These are phyloP conservation scores for Hirundo rustica DNA, from an alignment of 2,797 vertebrate genomes.

Conservation along the genomic window DNA sequence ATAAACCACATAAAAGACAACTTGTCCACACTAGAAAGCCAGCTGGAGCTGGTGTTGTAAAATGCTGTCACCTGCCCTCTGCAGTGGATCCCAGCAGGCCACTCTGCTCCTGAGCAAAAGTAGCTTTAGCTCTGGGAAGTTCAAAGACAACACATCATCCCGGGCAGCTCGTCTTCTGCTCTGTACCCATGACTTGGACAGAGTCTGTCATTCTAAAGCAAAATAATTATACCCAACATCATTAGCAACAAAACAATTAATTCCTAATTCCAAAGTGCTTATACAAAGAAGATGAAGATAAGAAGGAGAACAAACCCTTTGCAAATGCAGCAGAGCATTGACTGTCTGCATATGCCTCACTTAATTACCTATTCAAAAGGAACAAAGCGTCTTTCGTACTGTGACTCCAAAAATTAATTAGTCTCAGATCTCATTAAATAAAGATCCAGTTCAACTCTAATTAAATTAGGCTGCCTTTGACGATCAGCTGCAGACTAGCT, in stretches of 20 bases:
- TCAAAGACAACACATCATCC: neutral
- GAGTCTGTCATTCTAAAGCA: neutral
- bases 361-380: constrained; percentile 66
- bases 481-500: constrained; percentile 26
- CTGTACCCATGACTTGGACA: neutral
- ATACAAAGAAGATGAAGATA: constrained; percentile 47
- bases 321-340: neutral
- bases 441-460: constrained; percentile 64
- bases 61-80: neutral
- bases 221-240: neutral
- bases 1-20: constrained; percentile 1
- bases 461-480: constrained; percentile 72
- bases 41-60: neutral
- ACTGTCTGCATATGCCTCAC: constrained; percentile 9
- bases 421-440: constrained; percentile 70
- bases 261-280: constrained; percentile 37
- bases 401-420: constrained; percentile 74
- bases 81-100: neutral
- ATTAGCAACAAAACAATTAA: constrained; percentile 25
- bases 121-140: neutral
- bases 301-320: constrained; percentile 17
- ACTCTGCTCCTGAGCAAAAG: neutral
- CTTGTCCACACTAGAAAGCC: neutral
- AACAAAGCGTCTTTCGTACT: constrained; percentile 55
- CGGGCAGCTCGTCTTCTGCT: neutral